Conservation (phyloP, 2,888 invertebrate genomes). For the Nemapogon koenigi region DNA sequence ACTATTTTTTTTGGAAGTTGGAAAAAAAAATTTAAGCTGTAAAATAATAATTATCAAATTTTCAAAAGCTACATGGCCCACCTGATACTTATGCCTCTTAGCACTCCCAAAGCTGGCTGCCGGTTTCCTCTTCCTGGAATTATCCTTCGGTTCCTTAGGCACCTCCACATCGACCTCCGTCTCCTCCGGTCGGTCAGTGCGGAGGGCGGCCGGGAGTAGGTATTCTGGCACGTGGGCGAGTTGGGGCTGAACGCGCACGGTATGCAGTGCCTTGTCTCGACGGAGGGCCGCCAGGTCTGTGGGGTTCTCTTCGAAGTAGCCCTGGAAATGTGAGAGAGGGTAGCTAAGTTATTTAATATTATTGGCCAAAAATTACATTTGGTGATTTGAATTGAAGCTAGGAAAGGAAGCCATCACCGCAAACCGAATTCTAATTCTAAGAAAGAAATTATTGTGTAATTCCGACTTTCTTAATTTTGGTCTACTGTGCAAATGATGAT, state of each 20-base stretch:
- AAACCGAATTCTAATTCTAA: too few relatives aligned
- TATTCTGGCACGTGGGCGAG: constrained; percentile 93
- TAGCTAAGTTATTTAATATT: too few relatives aligned
- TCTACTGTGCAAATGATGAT: too few relatives aligned
- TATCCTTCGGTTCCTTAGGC: constrained; percentile 17
- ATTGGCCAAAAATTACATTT: too few relatives aligned
- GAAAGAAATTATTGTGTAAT: too few relatives aligned
- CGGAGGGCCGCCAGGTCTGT: constrained; percentile 83
- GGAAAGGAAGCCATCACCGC: too few relatives aligned
- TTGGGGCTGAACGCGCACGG: constrained; percentile 83
- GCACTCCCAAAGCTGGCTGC: constrained; percentile 28
- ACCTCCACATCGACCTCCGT: constrained; percentile 48
- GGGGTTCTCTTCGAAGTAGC: constrained; percentile 93
- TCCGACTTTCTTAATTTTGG: too few relatives aligned
- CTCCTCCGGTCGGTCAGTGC: too few relatives aligned
- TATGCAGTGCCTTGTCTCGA: constrained; percentile 86
- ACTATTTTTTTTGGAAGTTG: too few relatives aligned
- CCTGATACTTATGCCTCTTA: constrained; percentile 52
- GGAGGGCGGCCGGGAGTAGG: constrained; percentile 80
- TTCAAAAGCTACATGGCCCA: constrained; percentile 17
- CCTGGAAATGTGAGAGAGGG: constrained; percentile 56
- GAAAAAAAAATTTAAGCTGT: not conserved
- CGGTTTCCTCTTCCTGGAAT: constrained; percentile 21
- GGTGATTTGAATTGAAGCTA: too few relatives aligned
- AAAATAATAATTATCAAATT: not conserved